Base-by-base conservation (phyloP, 1,140 invertebrate genomes). In the Macrosteles quadrilineatus region DNA sequence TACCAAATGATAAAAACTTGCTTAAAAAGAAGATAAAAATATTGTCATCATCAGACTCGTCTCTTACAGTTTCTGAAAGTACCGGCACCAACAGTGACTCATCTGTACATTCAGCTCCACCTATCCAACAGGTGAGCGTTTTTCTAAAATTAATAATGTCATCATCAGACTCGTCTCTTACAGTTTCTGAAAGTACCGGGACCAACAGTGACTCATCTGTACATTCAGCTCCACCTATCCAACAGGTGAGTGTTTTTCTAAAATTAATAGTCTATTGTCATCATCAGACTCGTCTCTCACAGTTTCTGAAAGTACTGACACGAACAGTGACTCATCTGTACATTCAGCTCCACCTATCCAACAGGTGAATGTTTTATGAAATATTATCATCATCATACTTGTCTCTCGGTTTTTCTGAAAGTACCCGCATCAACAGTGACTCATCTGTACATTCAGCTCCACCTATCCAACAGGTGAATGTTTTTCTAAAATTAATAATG, bases 131-230 rank as follows among this genome's bases (percentile, higher is more conserved):
- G n/a, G n/a, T n/a, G n/a, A n/a, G n/a, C n/a, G n/a, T n/a, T n/a
- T n/a, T n/a, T n/a, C 19, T 43, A 27, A 43, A 32, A 19, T 23
- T 25, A 36, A n/a, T 21, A 6, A 32, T 4, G 19, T 36, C 29
- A 1, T 43, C 63, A 1, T 19, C n/a, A 25, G 21, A 21, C n/a
- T 12, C 32, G 3, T 67, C 36, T 27, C 11, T 50, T 1, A 47
- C 47, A 21, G 4, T 68, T 17, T 53, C 47, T 21, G 47, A 55
- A 25, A 55, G 47, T 23, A 57, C 43, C 4, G 50, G 72, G 57
- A 71, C 68, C 23, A 73, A 73, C 47, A 73, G 72, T 47, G 72
- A 73, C 67, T 73, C 72, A 2, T 71, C 71, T 50, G 55, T 64
- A 29, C 67, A 69, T 12, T 69, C 67, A 25, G 64, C 30, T 25